phyloP scores from a whole-genome alignment of 2,113 vertebrate species.

The Eurypyga helias region DNA sequence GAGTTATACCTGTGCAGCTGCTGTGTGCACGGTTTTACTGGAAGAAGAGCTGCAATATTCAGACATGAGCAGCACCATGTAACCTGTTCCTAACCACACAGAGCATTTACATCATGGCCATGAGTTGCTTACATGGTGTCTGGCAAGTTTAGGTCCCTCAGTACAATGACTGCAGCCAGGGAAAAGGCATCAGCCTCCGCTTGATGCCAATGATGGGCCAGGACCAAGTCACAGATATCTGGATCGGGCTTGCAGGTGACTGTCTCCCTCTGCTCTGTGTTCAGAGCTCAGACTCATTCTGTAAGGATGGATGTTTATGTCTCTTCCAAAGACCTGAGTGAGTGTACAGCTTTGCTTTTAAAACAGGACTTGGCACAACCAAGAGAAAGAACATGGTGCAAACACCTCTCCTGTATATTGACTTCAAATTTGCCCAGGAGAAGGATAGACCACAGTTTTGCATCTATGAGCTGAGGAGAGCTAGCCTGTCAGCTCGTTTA shows the following conservation, averaged over 20 bases:
- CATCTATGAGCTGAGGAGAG: background rate
- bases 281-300: background rate
- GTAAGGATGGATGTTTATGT: background rate
- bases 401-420: background rate
- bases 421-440: background rate
- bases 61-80: fast-evolving
- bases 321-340: background rate
- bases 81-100: background rate
- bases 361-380: background rate
- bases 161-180: fast-evolving
- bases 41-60: background rate
- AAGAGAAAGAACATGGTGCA: background rate
- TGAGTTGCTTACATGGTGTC: fast-evolving
- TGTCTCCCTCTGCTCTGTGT: background rate
- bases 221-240: fast-evolving
- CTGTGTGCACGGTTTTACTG: fast-evolving
- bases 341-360: background rate
- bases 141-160: background rate
- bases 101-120: background rate
- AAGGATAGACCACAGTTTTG: background rate
- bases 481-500: background rate
- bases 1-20: background rate
- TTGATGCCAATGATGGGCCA: fast-evolving
- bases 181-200: background rate
- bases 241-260: fast-evolving